Base-by-base conservation (phyloP, 2,113 vertebrate genomes). In the Amblyopsis rosae region DNA sequence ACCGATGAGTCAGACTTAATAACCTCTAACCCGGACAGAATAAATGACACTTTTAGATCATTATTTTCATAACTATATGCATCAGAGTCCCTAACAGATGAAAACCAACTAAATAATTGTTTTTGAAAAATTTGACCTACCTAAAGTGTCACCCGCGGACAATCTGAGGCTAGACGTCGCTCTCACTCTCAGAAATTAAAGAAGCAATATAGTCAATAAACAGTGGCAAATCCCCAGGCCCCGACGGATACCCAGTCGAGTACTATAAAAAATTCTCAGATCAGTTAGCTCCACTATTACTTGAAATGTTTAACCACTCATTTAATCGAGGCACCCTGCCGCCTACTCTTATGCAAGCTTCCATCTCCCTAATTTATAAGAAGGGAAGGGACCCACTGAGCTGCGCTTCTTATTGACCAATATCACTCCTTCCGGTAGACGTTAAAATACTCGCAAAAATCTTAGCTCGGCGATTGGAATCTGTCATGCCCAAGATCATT, bases 211-310 rank as follows among this genome's bases (percentile, higher is more conserved):
- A 55, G 1, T 4, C 32, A 8, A 62, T 66, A 57, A 19, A 70
- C 0, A 61, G 32, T 19, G 49, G 59, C 9, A 69, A 69, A 57
- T 45, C 61, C 9, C 48, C 77, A n/a, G 63, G 64, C n/a, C 53
- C 15, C 0, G 59, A 67, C 16, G 59, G 64, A 3, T 59, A 46
- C 12, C 54, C 19, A 0, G 19, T 17, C 10, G 61, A 67, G 10
- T 63, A 61, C 32, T 35, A 13, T 19, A 56, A 67, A 54, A 67
- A n/a, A 62, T 70, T 67, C 12, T 65, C 15, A 57, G 15, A 45
- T 6, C 61, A 70, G 47, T 19, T 73, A 12, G 70, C 65, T 51
- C 66, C 70, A 10, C 15, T 59, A 4, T 13, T 77, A 15, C 13
- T 65, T 11, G n/a, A 15, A 9, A 55, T 69, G 16, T 68, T 60